phyloP scores from a whole-genome alignment of 2,797 vertebrate species.

The Iguana delicatissima region DNA sequence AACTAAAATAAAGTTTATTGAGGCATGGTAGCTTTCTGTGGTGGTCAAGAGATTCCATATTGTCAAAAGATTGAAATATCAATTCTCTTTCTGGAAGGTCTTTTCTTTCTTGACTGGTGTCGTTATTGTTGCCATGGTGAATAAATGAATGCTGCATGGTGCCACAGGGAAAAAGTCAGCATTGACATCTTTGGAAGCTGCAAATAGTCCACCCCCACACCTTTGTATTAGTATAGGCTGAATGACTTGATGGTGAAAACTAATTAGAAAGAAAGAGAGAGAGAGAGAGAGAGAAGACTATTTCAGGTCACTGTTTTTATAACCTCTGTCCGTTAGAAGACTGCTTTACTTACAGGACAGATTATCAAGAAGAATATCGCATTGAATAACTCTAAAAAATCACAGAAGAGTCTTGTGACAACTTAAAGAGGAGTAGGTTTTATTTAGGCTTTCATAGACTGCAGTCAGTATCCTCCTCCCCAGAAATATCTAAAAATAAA shows the following conservation, averaged over 20 bases:
- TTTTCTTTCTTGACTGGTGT: slow-evolving; percentile 66
- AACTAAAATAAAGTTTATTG: slow-evolving; percentile 61
- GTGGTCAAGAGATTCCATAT: slow-evolving; percentile 66
- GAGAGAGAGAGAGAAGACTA: neutral
- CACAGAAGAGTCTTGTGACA: neutral
- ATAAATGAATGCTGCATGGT: slow-evolving; percentile 74
- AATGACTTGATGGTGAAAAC: slow-evolving; percentile 57
- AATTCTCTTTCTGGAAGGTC: slow-evolving; percentile 65
- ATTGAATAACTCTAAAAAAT: neutral
- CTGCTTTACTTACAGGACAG: slow-evolving; percentile 18
- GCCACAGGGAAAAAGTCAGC: slow-evolving; percentile 73
- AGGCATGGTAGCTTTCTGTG: slow-evolving; percentile 57
- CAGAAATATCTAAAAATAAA: slow-evolving; percentile 34
- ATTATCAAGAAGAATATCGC: neutral
- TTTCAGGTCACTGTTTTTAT: slow-evolving; percentile 12
- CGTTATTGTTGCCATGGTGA: slow-evolving; percentile 85
- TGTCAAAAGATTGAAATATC: slow-evolving; percentile 73
- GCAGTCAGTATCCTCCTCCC: neutral
- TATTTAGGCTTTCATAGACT: neutral
- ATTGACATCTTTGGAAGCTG: slow-evolving; percentile 72
- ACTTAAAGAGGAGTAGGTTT: neutral
- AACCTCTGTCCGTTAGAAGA: neutral
- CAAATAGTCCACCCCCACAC: slow-evolving; percentile 52
- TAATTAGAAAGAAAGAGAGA: slow-evolving; percentile 46
- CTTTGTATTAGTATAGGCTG: slow-evolving; percentile 56